These are phyloP conservation scores for Hemibagrus wyckioides DNA, from an alignment of 2,113 vertebrate species.

Conservation along the genomic window DNA sequence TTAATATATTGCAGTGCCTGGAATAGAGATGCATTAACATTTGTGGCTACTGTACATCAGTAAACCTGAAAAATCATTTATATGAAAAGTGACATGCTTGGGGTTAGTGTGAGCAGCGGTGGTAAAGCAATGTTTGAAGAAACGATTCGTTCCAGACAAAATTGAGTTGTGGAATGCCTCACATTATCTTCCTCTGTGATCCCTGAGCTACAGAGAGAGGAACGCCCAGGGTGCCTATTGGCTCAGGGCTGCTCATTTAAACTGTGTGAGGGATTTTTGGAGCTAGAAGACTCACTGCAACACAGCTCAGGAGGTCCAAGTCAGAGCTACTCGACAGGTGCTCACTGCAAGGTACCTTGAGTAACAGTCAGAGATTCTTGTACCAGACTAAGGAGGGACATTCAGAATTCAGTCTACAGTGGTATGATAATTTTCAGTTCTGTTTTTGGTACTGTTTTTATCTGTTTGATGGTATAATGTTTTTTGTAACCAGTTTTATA, in stretches of 20 bases:
- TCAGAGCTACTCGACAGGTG: constrained; percentile 70
- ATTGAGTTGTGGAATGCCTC: constrained; percentile 43
- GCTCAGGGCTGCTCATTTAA: constrained; percentile 68
- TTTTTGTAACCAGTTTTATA: neutral
- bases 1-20: constrained; percentile 22
- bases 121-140: constrained; percentile 16
- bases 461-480: neutral
- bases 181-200: constrained; percentile 56
- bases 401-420: constrained; percentile 43
- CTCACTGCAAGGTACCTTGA: constrained; percentile 45
- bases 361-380: constrained; percentile 26
- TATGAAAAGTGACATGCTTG: constrained; percentile 14
- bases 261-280: constrained; percentile 47
- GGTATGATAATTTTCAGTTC: constrained; percentile 61
- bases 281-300: constrained; percentile 35
- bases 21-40: constrained; percentile 19
- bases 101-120: neutral
- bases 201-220: constrained; percentile 55
- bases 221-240: constrained; percentile 73
- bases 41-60: constrained; percentile 11
- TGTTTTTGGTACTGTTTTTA: neutral
- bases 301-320: constrained; percentile 54
- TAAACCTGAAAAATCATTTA: neutral
- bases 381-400: constrained; percentile 10
- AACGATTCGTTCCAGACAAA: constrained; percentile 42